A percentile compares a stretch with the other conserved stretches of the same genome.
Evolutionary conservation across 1,140 invertebrate genomes (phyloP).

Genomic region (Sycobia sp.): DNA sequence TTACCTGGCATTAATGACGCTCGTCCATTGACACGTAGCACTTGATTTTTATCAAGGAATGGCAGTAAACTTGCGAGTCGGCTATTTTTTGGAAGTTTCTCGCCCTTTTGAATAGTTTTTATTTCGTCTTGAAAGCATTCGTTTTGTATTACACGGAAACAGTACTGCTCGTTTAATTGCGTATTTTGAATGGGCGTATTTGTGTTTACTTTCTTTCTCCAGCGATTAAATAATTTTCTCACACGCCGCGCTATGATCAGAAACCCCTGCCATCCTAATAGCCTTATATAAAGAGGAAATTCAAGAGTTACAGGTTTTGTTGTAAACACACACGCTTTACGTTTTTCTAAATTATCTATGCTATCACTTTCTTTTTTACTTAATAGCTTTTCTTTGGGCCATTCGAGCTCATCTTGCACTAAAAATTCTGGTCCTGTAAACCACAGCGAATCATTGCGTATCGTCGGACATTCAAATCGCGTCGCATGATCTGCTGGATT

Average conservation of each 20-base stretch:
- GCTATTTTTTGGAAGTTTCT: too few species aligned
- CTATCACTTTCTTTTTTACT: neutral
- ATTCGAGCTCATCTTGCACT: neutral
- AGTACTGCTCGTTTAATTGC: too few species aligned
- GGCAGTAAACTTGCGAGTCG: neutral
- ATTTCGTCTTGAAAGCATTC: too few species aligned
- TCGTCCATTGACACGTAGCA: neutral
- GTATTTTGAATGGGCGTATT: too few species aligned
- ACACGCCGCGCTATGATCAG: too few species aligned
- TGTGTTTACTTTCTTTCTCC: too few species aligned
- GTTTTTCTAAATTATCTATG: neutral
- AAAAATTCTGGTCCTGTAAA: neutral
- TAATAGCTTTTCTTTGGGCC: neutral
- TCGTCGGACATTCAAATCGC: neutral
- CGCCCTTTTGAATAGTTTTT: too few species aligned
- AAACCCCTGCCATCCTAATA: too few species aligned
- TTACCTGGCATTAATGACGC: too few species aligned
- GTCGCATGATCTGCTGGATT: conserved; percentile 56
- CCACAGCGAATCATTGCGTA: neutral
- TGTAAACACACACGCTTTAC: neutral
- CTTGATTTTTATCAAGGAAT: neutral
- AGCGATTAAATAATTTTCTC: too few species aligned
- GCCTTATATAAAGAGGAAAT: too few species aligned
- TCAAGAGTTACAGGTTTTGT: too few species aligned
- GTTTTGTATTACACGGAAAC: neutral